phyloP scores from a whole-genome alignment of 2,113 vertebrate genomes.

The Grantiella picta region DNA sequence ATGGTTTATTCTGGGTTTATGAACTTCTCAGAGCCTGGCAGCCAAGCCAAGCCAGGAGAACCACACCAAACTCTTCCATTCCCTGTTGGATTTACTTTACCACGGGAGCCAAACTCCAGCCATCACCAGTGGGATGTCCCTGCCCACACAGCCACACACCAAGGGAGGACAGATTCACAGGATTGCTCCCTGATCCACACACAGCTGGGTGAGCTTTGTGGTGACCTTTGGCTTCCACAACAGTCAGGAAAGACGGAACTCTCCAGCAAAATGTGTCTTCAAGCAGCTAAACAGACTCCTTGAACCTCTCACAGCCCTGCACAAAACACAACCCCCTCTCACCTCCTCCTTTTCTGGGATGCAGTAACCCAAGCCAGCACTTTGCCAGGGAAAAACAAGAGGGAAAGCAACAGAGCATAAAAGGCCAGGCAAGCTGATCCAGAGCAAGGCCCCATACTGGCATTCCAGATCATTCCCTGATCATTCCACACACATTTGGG shows the following conservation, averaged over 20 bases:
- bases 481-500: accelerated
- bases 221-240: not conserved
- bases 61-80: not conserved
- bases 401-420: not conserved
- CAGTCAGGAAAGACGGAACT: not conserved
- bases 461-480: not conserved
- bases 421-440: not conserved
- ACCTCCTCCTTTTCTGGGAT: not conserved
- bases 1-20: not conserved
- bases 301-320: not conserved
- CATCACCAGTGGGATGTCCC: not conserved
- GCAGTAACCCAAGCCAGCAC: not conserved
- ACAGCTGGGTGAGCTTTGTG: not conserved
- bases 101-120: not conserved
- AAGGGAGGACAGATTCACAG: not conserved
- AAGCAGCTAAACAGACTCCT: not conserved
- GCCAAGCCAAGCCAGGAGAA: not conserved
- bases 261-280: not conserved
- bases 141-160: not conserved
- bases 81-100: not conserved
- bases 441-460: not conserved
- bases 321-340: not conserved
- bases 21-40: not conserved
- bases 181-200: not conserved
- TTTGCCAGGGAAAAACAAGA: not conserved